A percentile compares a stretch with the other conserved stretches of the same genome.
Conservation (phyloP, 2,888 invertebrate genomes). For the Alentia gelatinosa region DNA sequence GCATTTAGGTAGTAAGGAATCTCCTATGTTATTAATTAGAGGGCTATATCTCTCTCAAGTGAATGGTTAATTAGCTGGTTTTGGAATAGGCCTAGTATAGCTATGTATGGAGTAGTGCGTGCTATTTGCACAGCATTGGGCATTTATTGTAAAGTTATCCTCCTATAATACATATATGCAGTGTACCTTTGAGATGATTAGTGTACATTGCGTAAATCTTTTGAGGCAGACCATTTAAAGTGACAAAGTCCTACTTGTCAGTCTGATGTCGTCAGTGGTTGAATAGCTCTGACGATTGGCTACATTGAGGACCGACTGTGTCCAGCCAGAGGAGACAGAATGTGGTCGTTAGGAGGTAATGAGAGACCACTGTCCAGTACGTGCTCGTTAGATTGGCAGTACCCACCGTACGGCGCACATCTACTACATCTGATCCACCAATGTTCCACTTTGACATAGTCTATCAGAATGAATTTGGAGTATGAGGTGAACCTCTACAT, state of each 20-base stretch:
- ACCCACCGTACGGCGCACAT: background rate
- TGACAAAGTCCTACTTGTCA: background rate
- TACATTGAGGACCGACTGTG: background rate
- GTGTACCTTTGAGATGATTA: background rate
- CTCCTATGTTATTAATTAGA: no score
- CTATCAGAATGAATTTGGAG: no score
- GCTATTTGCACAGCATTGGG: no score
- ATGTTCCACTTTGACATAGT: no score
- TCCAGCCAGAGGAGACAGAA: background rate
- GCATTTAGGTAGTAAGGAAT: no score
- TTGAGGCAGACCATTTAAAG: background rate
- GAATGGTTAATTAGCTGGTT: no score
- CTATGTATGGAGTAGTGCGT: no score
- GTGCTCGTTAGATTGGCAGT: background rate
- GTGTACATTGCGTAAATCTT: background rate
- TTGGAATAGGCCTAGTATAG: no score
- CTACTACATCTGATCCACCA: no score
- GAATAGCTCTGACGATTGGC: background rate
- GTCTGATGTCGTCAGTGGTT: background rate
- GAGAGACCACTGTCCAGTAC: background rate
- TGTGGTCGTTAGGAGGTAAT: background rate
- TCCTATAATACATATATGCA: background rate
- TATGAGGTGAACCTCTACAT: no score
- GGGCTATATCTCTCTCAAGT: no score
- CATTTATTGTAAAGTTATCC: no score